phyloP scores from a whole-genome alignment of 2,113 vertebrate genomes.

The Lipotes vexillifer region DNA sequence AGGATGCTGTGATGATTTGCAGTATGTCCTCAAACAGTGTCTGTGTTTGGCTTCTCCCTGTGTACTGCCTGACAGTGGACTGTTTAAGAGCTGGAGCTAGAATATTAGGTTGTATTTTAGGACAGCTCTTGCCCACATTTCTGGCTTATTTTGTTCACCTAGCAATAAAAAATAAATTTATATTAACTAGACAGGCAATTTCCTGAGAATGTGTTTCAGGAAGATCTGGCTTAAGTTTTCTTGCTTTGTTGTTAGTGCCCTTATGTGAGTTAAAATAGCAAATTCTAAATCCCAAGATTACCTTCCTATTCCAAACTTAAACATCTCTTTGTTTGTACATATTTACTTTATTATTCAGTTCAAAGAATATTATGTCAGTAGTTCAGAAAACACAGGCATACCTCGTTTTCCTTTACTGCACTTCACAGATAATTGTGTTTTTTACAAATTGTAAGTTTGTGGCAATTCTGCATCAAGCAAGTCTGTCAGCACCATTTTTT shows the following conservation, averaged over 20 bases:
- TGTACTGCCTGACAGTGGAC: background rate
- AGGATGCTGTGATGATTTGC: background rate
- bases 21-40: background rate
- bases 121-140: slow-evolving; percentile 2
- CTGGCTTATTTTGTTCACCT: background rate
- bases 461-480: background rate
- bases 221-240: background rate
- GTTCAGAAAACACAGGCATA: background rate
- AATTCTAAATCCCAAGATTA: background rate
- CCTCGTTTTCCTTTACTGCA: background rate
- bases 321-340: slow-evolving; percentile 16
- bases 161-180: background rate
- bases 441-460: background rate
- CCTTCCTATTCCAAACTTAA: background rate
- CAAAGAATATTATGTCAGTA: background rate
- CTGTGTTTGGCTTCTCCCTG: background rate
- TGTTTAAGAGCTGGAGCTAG: background rate
- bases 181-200: slow-evolving; percentile 1
- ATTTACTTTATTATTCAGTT: background rate
- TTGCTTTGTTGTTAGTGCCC: background rate
- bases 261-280: background rate
- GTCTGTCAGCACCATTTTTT: background rate
- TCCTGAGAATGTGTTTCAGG: slow-evolving; percentile 16
- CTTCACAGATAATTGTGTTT: background rate
- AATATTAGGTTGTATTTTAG: background rate